These are phyloP conservation scores for Brachyopa scutellaris DNA, from an alignment of 2,888 invertebrate species.

Conservation along the genomic window DNA sequence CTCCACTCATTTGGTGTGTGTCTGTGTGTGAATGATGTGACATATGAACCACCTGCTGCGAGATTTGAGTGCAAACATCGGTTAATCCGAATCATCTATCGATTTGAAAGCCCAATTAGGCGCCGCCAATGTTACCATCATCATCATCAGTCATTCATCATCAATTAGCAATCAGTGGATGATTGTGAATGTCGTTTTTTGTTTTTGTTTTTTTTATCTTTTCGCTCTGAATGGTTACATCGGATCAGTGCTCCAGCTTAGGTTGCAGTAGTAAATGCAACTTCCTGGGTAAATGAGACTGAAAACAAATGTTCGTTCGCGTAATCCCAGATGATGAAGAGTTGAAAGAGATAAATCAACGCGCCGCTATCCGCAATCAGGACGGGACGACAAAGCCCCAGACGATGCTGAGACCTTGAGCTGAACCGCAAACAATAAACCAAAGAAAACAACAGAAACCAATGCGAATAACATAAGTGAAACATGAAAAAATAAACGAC, in stretches of 20 bases:
- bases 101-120: slow-evolving; percentile 71
- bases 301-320: slow-evolving; percentile 31
- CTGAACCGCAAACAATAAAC: slow-evolving; percentile 38
- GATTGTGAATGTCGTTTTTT: slow-evolving; percentile 36
- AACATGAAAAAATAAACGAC: slow-evolving; percentile 13
- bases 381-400: slow-evolving; percentile 53
- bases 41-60: slow-evolving; percentile 47
- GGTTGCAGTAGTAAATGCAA: slow-evolving; percentile 61
- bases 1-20: not conserved
- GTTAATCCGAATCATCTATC: slow-evolving; percentile 59
- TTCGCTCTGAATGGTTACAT: not conserved
- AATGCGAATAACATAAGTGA: not conserved
- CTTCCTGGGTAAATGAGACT: slow-evolving; percentile 57
- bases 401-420: slow-evolving; percentile 68
- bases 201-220: not conserved
- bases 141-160: slow-evolving; percentile 64
- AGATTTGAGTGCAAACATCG: slow-evolving; percentile 37
- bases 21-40: not conserved
- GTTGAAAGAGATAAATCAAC: slow-evolving; percentile 44
- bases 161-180: slow-evolving; percentile 68
- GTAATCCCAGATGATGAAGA: slow-evolving; percentile 67
- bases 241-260: slow-evolving; percentile 45
- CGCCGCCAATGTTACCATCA: slow-evolving; percentile 62
- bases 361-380: slow-evolving; percentile 33
- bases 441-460: slow-evolving; percentile 41